phyloP scores from a whole-genome alignment of 30 jellyfish, hydroid and myxozoan species.

The Turritopsis rubra region DNA sequence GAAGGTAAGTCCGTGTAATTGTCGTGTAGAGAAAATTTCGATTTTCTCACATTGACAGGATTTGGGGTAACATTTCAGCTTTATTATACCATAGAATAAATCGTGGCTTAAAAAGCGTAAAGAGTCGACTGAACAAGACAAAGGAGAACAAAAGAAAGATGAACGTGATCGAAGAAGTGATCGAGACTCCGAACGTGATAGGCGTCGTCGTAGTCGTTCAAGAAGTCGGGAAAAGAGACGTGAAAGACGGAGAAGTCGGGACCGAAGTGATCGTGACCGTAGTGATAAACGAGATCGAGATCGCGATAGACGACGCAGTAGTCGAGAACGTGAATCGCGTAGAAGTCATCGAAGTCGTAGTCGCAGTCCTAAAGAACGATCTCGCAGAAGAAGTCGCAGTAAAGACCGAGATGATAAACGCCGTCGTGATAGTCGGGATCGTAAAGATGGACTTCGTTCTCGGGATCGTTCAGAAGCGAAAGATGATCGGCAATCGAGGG shows the following conservation, averaged over 20 bases:
- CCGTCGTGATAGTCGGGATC: conserved; percentile 65
- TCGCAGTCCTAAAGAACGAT: conserved; percentile 32
- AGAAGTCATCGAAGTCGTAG: conserved; percentile 1
- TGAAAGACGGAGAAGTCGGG: conserved; percentile 36
- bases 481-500: conserved; percentile 15
- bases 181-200: conserved; percentile 12
- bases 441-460: conserved; percentile 31
- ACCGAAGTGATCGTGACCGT: conserved; percentile 33
- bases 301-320: conserved; percentile 31
- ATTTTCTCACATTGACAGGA: not conserved
- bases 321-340: conserved; percentile 30
- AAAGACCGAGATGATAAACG: conserved; percentile 45
- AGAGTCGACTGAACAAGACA: conserved; percentile 27
- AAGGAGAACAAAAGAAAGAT: conserved; percentile 34
- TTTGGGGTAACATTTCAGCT: not conserved
- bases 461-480: conserved; percentile 12
- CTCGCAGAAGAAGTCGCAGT: conserved; percentile 36
- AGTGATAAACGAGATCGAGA: conserved; percentile 29
- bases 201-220: conserved; percentile 17
- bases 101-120: conserved; percentile 40
- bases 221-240: conserved; percentile 37
- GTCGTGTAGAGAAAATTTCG: not conserved
- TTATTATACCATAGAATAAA: conserved; percentile 36
- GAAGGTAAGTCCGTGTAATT: conserved; percentile 42
- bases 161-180: conserved; percentile 37